phyloP scores from a whole-genome alignment of 2,113 vertebrate species.

The Poecile atricapillus region DNA sequence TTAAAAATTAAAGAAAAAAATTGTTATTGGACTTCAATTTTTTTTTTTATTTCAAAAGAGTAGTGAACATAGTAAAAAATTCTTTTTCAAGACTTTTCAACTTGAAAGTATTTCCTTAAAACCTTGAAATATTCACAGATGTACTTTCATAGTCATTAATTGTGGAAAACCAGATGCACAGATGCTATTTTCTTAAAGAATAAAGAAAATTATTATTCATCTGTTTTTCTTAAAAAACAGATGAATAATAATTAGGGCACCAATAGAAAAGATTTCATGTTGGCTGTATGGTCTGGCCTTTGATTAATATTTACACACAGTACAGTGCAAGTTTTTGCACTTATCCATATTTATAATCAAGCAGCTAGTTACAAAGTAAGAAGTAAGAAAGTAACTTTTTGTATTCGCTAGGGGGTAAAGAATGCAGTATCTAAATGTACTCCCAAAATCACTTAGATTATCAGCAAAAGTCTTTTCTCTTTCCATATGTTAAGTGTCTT shows the following conservation, averaged over 20 bases:
- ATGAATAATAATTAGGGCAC: not conserved
- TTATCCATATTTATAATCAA: not conserved
- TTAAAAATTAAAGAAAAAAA: not conserved
- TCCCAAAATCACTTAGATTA: not conserved
- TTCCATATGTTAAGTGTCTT: not conserved
- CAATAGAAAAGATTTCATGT: not conserved
- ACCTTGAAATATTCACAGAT: not conserved
- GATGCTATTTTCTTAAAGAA: not conserved
- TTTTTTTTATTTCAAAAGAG: not conserved
- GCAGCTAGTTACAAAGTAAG: too few species aligned
- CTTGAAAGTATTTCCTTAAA: not conserved
- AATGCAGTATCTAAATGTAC: not conserved
- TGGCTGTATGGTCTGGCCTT: not conserved
- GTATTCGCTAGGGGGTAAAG: not conserved
- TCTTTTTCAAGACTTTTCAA: not conserved
- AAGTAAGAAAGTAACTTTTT: not conserved
- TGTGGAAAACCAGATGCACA: not conserved
- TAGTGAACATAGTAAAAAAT: not conserved
- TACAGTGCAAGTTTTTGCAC: not conserved
- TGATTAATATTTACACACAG: not conserved
- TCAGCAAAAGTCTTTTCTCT: not conserved
- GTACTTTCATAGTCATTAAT: not conserved
- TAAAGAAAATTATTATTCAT: too few species aligned
- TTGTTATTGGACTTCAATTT: not conserved
- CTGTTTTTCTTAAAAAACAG: too few species aligned